These are phyloP conservation scores for Chaitophorus viminalis DNA, from an alignment of 2,888 invertebrate genomes.

Conservation along the genomic window DNA sequence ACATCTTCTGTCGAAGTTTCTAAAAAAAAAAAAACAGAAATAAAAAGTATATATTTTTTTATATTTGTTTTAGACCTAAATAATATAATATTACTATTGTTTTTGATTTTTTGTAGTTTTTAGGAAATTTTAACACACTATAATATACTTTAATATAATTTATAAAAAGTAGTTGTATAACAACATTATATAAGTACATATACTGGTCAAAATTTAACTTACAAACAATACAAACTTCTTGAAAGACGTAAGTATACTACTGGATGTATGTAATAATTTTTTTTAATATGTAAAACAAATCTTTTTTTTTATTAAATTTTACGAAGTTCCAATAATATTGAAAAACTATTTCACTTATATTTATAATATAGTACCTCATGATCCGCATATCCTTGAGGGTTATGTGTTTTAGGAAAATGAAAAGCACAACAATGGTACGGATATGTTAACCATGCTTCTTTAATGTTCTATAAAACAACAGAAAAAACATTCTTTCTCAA, in stretches of 20 bases:
- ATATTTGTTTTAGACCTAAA: no score
- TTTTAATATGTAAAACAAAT: not conserved
- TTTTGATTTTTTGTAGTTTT: not conserved
- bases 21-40: slow-evolving; percentile 76
- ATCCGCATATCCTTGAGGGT: slow-evolving; percentile 76
- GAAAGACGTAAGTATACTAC: no score
- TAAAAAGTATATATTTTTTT: slow-evolving; percentile 70
- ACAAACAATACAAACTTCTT: no score
- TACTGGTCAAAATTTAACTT: no score
- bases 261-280: not conserved
- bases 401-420: slow-evolving; percentile 82
- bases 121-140: not conserved
- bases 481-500: not conserved
- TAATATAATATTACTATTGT: no score
- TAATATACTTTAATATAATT: not conserved
- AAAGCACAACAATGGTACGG: slow-evolving; percentile 93
- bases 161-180: no score
- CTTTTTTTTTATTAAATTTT: not conserved
- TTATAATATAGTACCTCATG: slow-evolving; percentile 68
- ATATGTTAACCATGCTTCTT: slow-evolving; percentile 80
- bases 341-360: not conserved
- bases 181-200: no score
- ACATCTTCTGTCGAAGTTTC: slow-evolving; percentile 73
- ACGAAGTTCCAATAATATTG: slow-evolving; percentile 64
- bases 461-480: slow-evolving; percentile 71